A percentile compares a stretch with the other conserved stretches of the same genome.
These are phyloP conservation scores for Zootermopsis nevadensis DNA, from an alignment of 2,888 invertebrate species.

Conservation along the genomic window DNA sequence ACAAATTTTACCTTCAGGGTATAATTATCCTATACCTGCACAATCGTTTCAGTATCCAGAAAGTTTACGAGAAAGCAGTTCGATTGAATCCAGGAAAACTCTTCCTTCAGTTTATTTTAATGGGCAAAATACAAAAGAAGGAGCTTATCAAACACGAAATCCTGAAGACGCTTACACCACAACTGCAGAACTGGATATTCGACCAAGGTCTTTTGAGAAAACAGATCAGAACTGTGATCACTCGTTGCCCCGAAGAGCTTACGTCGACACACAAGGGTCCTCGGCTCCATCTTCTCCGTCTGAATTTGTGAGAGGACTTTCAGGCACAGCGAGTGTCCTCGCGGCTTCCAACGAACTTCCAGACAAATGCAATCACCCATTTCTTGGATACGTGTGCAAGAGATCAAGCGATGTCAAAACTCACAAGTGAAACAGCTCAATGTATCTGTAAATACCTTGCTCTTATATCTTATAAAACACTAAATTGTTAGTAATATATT, in stretches of 20 bases:
- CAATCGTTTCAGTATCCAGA: not conserved
- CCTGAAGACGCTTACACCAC: too few species aligned
- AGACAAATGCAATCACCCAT: slow-evolving; percentile 39
- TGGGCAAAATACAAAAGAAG: too few species aligned
- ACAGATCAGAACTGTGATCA: slow-evolving; percentile 8
- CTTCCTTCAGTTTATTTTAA: too few species aligned
- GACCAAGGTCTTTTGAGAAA: not conserved
- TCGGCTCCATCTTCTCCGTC: slow-evolving; percentile 16
- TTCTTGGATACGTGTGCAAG: slow-evolving; percentile 35
- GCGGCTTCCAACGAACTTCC: not conserved
- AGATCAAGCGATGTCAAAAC: not conserved
- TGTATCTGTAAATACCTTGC: too few species aligned
- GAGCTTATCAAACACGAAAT: too few species aligned
- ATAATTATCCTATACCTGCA: not conserved
- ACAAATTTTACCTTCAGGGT: not conserved
- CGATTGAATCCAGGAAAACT: too few species aligned
- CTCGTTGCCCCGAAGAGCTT: not conserved
- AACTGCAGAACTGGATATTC: too few species aligned
- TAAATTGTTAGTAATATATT: too few species aligned
- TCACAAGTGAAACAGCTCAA: too few species aligned
- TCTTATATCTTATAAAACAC: too few species aligned
- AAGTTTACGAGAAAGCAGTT: too few species aligned
- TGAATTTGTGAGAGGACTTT: slow-evolving; percentile 36
- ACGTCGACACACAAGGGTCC: not conserved
- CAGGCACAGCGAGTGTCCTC: slow-evolving; percentile 9